These are phyloP conservation scores for Lophura swinhoii DNA, from an alignment of 2,797 vertebrate genomes.

Conservation along the genomic window DNA sequence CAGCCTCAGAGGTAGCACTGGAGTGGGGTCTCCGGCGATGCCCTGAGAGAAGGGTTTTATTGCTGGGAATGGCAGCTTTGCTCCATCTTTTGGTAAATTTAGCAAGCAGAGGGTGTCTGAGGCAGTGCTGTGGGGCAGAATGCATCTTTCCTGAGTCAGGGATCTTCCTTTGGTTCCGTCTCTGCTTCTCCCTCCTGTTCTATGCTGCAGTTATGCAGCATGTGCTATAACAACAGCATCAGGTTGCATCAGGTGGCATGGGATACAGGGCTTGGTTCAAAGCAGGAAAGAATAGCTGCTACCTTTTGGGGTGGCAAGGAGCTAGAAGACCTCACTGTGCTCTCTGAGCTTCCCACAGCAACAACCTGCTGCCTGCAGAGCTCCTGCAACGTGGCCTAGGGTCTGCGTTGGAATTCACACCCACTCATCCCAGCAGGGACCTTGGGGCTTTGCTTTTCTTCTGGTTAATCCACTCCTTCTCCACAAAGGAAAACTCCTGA, in stretches of 20 bases:
- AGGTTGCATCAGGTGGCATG: background rate
- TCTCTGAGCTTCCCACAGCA: background rate
- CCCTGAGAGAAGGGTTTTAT: background rate
- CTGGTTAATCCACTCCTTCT: background rate
- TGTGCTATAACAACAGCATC: background rate
- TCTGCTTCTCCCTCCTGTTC: background rate
- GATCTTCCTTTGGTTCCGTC: background rate
- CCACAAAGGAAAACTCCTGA: background rate
- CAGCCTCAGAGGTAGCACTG: background rate
- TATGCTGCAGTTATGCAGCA: background rate
- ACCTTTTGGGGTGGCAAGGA: background rate
- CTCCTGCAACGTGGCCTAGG: background rate
- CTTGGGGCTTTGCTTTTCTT: background rate
- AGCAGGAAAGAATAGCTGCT: background rate
- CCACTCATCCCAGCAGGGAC: background rate
- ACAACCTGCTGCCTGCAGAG: background rate
- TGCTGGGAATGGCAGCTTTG: background rate
- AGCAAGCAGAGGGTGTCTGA: background rate
- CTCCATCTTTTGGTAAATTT: background rate
- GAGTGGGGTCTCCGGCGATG: background rate
- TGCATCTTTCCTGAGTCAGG: background rate
- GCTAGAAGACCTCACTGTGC: background rate
- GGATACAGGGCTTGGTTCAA: background rate
- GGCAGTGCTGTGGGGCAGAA: background rate
- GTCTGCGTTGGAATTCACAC: background rate